Evolutionary conservation across 2,888 invertebrate species (phyloP).

Genomic region (Belgica antarctica): DNA sequence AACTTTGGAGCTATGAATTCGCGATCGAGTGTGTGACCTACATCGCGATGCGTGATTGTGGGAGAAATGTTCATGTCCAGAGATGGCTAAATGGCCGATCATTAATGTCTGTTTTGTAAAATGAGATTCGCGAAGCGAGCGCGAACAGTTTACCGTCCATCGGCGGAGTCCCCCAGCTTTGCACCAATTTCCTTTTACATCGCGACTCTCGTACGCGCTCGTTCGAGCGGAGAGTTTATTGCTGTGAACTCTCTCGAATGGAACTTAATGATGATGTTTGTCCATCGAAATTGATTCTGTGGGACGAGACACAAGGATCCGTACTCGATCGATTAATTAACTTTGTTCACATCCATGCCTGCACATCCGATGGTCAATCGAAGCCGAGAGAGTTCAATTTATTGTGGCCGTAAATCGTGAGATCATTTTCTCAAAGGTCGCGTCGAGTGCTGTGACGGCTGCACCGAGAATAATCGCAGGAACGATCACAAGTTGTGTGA

Average conservation of each 20-base stretch:
- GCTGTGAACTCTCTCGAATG: background rate
- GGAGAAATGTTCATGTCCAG: constrained; percentile 36
- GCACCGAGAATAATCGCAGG: background rate
- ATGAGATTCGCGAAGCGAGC: constrained; percentile 23
- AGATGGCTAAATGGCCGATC: constrained; percentile 30
- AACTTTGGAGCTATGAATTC: background rate
- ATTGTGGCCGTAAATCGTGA: background rate
- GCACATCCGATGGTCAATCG: background rate
- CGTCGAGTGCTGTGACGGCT: background rate
- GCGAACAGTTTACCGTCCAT: constrained; percentile 8
- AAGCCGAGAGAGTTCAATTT: background rate
- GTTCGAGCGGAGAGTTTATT: constrained; percentile 4
- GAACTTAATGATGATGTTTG: constrained; percentile 6
- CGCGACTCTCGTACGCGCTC: background rate
- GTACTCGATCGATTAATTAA: constrained; percentile 3
- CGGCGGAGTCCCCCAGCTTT: background rate
- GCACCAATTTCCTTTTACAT: background rate
- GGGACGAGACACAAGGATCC: constrained; percentile 3
- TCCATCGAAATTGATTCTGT: background rate
- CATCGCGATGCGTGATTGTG: constrained; percentile 27
- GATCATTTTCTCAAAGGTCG: constrained; percentile 22
- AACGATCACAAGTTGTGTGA: background rate
- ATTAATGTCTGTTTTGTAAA: constrained; percentile 38
- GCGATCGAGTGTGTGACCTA: background rate
- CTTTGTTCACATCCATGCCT: background rate